These are phyloP conservation scores for Chaunax sp. DNA, from an alignment of 2,797 vertebrate genomes.

Conservation along the genomic window DNA sequence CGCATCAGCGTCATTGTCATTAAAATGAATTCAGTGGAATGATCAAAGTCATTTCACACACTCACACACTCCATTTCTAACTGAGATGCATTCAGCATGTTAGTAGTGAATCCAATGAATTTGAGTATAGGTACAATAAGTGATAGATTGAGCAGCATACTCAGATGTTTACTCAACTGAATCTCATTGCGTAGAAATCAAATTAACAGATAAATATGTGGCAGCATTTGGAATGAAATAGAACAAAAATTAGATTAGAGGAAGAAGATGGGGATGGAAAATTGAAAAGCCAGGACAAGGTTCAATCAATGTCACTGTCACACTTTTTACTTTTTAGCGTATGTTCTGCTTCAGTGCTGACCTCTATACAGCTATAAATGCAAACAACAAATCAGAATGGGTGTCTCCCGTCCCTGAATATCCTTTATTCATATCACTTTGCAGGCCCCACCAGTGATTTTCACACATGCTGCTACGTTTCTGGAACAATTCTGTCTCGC, in stretches of 20 bases:
- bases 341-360: constrained; percentile 25
- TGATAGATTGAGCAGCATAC: constrained; percentile 7
- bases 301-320: constrained; percentile 5
- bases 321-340: neutral
- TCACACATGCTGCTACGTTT: neutral
- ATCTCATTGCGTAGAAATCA: constrained; percentile 8
- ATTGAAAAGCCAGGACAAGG: constrained; percentile 12
- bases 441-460: no score
- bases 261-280: constrained; percentile 14
- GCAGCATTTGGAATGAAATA: constrained; percentile 1
- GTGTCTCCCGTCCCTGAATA: constrained; percentile 1
- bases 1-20: constrained; percentile 19
- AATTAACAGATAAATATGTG: constrained; percentile 11
- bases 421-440: constrained; percentile 9
- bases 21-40: constrained; percentile 6
- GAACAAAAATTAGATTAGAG: constrained; percentile 12
- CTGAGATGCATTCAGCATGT: neutral
- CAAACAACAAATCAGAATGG: constrained; percentile 39
- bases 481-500: no score
- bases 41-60: constrained; percentile 31
- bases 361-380: constrained; percentile 33
- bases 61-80: neutral
- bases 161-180: constrained; percentile 1
- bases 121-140: constrained; percentile 3
- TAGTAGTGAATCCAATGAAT: neutral